A percentile compares a stretch with the other conserved stretches of the same genome.
Evolutionary conservation across 2,888 invertebrate species (phyloP).

Genomic region (Acanthosepion esculentum): DNA sequence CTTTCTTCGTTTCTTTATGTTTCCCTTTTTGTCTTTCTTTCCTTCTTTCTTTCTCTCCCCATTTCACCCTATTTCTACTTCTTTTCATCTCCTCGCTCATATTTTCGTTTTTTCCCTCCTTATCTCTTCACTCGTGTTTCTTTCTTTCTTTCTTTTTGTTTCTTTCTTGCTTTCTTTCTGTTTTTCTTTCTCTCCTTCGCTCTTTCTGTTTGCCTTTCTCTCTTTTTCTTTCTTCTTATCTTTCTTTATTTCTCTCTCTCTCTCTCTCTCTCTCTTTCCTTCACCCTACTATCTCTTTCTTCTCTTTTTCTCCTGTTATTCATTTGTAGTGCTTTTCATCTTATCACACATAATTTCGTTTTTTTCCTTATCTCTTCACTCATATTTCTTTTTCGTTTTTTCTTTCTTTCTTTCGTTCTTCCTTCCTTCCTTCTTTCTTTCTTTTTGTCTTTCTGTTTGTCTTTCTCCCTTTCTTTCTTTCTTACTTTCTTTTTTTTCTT

Average conservation of each 20-base stretch:
- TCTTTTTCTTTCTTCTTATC: neutral
- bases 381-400: too few species aligned
- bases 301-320: neutral
- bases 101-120: accelerated
- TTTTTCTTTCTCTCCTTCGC: neutral
- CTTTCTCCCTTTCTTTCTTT: neutral
- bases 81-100: too few species aligned
- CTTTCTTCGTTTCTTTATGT: neutral
- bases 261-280: neutral
- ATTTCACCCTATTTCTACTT: too few species aligned
- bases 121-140: neutral
- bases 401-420: neutral
- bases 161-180: neutral
- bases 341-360: neutral
- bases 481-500: neutral
- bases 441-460: neutral
- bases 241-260: neutral
- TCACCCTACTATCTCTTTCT: neutral
- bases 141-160: neutral
- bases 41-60: too few species aligned
- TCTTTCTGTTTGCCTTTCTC: too few species aligned
- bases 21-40: neutral
- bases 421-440: neutral
- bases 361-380: neutral
- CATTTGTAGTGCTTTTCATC: neutral